Evolutionary conservation across 2,113 vertebrate species (phyloP), one percentile per base, ranked within the genome.

Genomic region (Eptatretus burgeri): DNA sequence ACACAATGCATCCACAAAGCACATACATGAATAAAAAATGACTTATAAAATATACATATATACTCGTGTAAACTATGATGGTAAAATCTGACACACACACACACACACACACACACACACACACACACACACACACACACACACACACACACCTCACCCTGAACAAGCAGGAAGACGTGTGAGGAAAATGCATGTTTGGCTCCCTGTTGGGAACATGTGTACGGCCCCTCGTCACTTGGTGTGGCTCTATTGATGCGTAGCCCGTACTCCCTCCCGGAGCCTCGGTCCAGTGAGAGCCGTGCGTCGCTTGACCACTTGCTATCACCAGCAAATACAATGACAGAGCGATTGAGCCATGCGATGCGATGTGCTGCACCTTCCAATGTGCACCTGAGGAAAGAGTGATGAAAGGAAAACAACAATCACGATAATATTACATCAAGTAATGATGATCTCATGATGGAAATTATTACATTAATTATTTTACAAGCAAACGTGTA

Each of bases 271-370:
- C 75, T 75, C 66, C 79, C 84, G 72, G 76, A 81, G 71, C 79
- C 80, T 19, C 53, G 16, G 62, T 79, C 75, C 69, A 87, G 75
- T 11, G 76, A 78, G 65, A 89, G 83, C 0, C 84, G 77, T 1
- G 75, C 71, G 71, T 89, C 84, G 14, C 83, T 78, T 13, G 83
- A 81, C 84, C 84, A 89, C 73, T 84, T 85, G 73, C 87, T 83
- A 0, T 76, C 79, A 64, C 85, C 85, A 0, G 85, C 77, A 2
- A 83, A 87, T 52, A 89, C 73, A 74, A 89, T 89, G 75, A 83
- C 85, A 64, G 83, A 86, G 68, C 84, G 82, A 72, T 86, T 85
- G 69, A 89, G 70, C 84, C 84, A 87, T 62, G 84, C 84, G 71
- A 84, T 84, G 64, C 83, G 80, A 13, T 81, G 84, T 67, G 85